These are phyloP conservation scores for Drosophila mojavensis DNA, from an alignment of 1,140 invertebrate species.

Conservation along the genomic window DNA sequence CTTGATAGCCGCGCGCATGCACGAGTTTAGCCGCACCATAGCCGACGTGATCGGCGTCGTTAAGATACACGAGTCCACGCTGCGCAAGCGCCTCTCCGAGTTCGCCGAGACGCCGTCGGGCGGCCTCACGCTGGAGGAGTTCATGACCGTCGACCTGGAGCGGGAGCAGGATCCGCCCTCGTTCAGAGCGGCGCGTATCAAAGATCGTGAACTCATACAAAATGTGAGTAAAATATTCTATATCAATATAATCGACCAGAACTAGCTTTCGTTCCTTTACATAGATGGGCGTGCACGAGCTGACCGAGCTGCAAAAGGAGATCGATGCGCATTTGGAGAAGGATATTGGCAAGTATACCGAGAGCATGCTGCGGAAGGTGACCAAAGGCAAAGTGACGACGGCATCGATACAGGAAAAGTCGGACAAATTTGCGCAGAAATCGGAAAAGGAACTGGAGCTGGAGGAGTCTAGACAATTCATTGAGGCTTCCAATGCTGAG, in stretches of 20 bases:
- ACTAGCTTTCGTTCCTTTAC: background rate
- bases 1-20: constrained; percentile 95
- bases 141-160: constrained; percentile 98
- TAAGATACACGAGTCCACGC: constrained; percentile 97
- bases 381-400: constrained; percentile 31
- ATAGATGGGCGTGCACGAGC: constrained; percentile 86
- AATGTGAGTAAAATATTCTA: constrained; percentile 85
- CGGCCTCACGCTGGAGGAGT: constrained; percentile 96
- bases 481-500: constrained; percentile 86
- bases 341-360: constrained; percentile 84
- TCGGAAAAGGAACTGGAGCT: constrained; percentile 75
- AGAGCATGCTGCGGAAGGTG: constrained; percentile 56
- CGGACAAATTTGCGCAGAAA: constrained; percentile 22
- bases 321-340: constrained; percentile 91
- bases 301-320: constrained; percentile 89
- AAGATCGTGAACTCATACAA: constrained; percentile 92
- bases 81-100: constrained; percentile 96
- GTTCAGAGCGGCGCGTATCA: constrained; percentile 94
- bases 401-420: background rate
- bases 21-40: constrained; percentile 95
- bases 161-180: constrained; percentile 98
- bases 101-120: constrained; percentile 98
- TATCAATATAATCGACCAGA: background rate
- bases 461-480: constrained; percentile 85
- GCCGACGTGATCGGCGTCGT: constrained; percentile 97